Percentiles rank a stretch among this genome's conserved stretches.
phyloP scores from a whole-genome alignment of 2,797 vertebrate genomes.

The Manis javanica region DNA sequence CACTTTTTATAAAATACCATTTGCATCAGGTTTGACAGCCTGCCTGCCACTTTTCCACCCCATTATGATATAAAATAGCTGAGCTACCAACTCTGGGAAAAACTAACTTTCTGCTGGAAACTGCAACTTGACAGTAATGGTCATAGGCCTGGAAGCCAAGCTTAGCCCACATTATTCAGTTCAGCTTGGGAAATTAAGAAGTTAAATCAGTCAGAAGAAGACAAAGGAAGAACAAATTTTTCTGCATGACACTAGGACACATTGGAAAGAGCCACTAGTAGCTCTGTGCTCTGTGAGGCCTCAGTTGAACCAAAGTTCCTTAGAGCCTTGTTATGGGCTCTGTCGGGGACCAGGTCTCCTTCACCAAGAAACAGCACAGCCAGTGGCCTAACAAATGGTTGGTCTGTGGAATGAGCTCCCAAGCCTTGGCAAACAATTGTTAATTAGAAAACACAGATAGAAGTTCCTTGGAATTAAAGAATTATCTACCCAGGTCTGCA shows the following conservation, averaged over 20 bases:
- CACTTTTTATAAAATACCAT: slow-evolving; percentile 77
- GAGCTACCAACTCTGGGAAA: slow-evolving; percentile 38
- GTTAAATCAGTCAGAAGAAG: slow-evolving; percentile 40
- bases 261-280: not conserved
- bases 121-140: not conserved
- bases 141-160: fast-evolving
- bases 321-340: not conserved
- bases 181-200: not conserved
- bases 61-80: slow-evolving; percentile 70
- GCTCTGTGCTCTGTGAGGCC: not conserved
- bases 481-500: not conserved
- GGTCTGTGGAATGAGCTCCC: not conserved
- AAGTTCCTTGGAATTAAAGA: not conserved
- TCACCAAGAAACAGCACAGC: not conserved
- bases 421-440: not conserved
- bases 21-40: slow-evolving; percentile 78
- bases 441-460: not conserved
- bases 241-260: not conserved
- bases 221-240: not conserved
- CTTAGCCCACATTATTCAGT: not conserved
- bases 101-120: slow-evolving; percentile 55
- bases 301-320: too few species aligned
- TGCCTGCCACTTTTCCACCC: slow-evolving; percentile 64
- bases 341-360: not conserved
- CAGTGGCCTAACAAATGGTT: not conserved